These are phyloP conservation scores for Cataglyphis hispanica DNA, from an alignment of 1,140 invertebrate species.

Conservation along the genomic window DNA sequence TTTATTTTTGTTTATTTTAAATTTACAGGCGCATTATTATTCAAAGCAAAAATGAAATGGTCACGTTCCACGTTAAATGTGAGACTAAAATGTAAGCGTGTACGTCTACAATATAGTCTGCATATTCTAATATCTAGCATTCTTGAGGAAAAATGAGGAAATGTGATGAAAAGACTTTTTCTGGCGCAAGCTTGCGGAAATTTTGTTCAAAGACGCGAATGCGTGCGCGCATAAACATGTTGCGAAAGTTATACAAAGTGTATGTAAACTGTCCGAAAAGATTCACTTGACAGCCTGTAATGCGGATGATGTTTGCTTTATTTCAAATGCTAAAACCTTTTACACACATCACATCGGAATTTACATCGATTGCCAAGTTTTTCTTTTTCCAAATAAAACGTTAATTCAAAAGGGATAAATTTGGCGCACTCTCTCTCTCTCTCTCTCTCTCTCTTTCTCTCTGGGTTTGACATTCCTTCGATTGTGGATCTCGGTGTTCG, in stretches of 20 bases:
- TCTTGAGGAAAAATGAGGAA: conserved; percentile 26
- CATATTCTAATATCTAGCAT: conserved; percentile 10
- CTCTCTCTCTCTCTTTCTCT: background rate
- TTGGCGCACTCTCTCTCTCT: background rate
- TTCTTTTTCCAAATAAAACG: background rate
- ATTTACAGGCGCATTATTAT: background rate
- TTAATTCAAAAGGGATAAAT: conserved; percentile 13
- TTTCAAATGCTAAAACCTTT: conserved; percentile 30
- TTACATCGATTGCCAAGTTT: background rate
- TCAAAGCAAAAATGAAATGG: conserved; percentile 34
- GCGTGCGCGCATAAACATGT: conserved; percentile 5
- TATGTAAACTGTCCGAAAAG: conserved; percentile 17
- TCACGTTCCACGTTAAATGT: conserved; percentile 32
- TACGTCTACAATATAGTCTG: conserved; percentile 7
- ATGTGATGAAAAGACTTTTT: conserved; percentile 18
- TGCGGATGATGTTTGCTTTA: conserved; percentile 17
- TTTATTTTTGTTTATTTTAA: background rate
- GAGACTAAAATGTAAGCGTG: background rate
- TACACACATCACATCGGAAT: background rate
- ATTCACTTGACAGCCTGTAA: conserved; percentile 10
- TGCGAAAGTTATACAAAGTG: conserved; percentile 4
- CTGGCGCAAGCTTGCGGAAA: conserved; percentile 13
- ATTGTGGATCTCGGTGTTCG: background rate
- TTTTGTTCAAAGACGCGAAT: conserved; percentile 41
- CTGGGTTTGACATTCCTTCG: background rate